Evolutionary conservation across 2,888 invertebrate genomes (phyloP).

Genomic region (Meliscaeva auricollis): DNA sequence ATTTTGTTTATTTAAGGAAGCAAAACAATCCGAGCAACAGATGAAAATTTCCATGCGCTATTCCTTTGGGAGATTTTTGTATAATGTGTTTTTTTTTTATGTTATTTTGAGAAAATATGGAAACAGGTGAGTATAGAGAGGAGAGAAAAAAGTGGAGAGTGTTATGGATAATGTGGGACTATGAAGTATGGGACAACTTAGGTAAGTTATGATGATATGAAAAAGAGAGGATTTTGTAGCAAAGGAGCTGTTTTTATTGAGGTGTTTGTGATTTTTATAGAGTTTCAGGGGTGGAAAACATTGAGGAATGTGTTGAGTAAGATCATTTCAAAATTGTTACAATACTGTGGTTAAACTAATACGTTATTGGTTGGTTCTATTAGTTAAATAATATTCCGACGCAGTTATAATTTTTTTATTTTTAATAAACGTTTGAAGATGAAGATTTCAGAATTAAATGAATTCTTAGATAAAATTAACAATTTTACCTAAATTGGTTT

Average conservation of each 20-base stretch:
- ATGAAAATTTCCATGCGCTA: conserved; percentile 74
- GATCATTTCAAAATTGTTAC: no score
- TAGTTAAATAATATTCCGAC: no score
- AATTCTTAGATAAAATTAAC: no score
- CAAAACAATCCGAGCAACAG: conserved; percentile 76
- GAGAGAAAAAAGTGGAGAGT: neutral
- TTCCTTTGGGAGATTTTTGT: conserved; percentile 10
- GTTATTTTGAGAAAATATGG: conserved; percentile 39
- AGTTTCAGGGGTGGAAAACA: neutral
- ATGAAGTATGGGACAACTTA: neutral
- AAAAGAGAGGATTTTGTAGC: neutral
- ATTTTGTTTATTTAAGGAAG: conserved; percentile 66
- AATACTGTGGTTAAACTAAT: no score
- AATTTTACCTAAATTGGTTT: no score
- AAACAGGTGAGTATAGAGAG: conserved; percentile 60
- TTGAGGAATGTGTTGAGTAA: no score
- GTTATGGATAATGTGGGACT: neutral
- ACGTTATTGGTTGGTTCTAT: no score
- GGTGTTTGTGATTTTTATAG: neutral
- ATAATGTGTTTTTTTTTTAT: neutral
- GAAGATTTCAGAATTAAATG: no score
- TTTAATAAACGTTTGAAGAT: no score
- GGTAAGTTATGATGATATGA: conserved; percentile 3
- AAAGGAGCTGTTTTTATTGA: neutral
- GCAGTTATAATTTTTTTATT: no score